These are phyloP conservation scores for Drosophila peninsularis DNA, from an alignment of 2,888 invertebrate species.

Conservation along the genomic window DNA sequence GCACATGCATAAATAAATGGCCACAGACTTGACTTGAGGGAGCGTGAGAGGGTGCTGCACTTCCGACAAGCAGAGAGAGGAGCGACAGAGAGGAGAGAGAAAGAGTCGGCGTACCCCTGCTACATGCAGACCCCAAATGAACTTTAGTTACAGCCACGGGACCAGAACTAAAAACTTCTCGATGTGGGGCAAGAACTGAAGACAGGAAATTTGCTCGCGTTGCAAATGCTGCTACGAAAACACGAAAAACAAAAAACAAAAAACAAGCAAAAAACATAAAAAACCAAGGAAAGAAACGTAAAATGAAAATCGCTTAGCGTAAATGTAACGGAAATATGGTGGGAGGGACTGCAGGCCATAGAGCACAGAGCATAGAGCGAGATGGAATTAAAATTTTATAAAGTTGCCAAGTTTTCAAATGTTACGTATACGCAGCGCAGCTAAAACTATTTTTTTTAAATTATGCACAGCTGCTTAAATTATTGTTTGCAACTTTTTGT, in stretches of 20 bases:
- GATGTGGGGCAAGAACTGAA: slow-evolving; percentile 45
- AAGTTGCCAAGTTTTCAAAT: slow-evolving; percentile 19
- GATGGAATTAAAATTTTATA: slow-evolving; percentile 33
- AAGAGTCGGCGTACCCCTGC: not conserved
- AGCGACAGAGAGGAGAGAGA: not conserved
- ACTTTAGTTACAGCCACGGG: slow-evolving; percentile 40
- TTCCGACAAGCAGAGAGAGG: slow-evolving; percentile 30
- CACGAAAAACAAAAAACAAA: slow-evolving; percentile 20
- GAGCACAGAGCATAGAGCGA: not conserved
- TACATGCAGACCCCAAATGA: slow-evolving; percentile 20
- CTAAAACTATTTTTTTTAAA: not conserved
- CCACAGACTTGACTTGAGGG: slow-evolving; percentile 51
- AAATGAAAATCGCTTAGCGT: slow-evolving; percentile 47
- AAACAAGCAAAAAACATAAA: not conserved
- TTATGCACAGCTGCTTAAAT: not conserved
- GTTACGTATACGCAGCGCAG: slow-evolving; percentile 25
- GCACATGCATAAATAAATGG: slow-evolving; percentile 68
- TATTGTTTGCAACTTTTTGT: not conserved
- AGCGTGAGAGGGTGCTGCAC: slow-evolving; percentile 5
- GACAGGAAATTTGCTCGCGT: slow-evolving; percentile 64
- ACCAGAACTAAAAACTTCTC: slow-evolving; percentile 35
- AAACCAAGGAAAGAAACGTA: slow-evolving; percentile 6
- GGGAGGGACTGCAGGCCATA: not conserved
- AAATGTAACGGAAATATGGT: slow-evolving; percentile 46
- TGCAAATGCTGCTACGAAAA: slow-evolving; percentile 40